Evolutionary conservation across 2,113 vertebrate genomes (phyloP).

Genomic region (Bambusicola thoracicus): DNA sequence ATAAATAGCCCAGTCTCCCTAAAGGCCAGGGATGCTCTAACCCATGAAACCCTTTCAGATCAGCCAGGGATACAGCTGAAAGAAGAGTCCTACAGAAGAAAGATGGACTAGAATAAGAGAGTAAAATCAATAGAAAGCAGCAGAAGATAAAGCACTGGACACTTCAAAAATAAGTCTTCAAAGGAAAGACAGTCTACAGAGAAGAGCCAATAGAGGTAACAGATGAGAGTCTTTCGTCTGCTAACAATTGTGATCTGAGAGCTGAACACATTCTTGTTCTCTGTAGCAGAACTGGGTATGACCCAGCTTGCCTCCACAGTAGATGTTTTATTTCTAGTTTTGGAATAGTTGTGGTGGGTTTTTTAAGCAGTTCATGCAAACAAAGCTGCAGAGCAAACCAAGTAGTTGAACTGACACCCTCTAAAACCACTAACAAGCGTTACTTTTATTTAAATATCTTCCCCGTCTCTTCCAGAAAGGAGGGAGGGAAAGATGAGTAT

Average conservation of each 20-base stretch:
- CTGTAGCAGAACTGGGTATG: conserved; percentile 7
- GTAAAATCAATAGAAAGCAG: conserved; percentile 38
- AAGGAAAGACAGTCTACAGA: conserved; percentile 23
- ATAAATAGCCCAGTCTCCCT: neutral
- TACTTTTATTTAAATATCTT: conserved; percentile 7
- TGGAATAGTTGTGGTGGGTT: neutral
- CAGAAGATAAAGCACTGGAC: conserved; percentile 34
- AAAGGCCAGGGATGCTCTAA: neutral
- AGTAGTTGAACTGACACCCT: neutral
- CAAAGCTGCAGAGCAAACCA: conserved; percentile 33
- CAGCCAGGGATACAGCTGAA: neutral
- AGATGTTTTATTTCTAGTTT: conserved; percentile 40
- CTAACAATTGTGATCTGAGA: conserved; percentile 3
- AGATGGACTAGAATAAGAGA: neutral
- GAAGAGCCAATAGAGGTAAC: neutral
- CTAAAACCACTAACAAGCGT: neutral
- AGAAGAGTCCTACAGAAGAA: conserved; percentile 16
- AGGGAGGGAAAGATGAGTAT: neutral
- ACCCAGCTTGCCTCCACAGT: conserved; percentile 38
- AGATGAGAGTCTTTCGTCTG: neutral
- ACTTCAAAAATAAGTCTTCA: conserved; percentile 57
- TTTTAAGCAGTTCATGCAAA: neutral
- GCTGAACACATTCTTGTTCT: neutral
- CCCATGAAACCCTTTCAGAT: conserved; percentile 5
- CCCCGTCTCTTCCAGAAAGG: neutral